Evolutionary conservation across 2,888 invertebrate genomes (phyloP), one percentile per base, ranked within the genome.

Genomic region (Vanessa cardui): DNA sequence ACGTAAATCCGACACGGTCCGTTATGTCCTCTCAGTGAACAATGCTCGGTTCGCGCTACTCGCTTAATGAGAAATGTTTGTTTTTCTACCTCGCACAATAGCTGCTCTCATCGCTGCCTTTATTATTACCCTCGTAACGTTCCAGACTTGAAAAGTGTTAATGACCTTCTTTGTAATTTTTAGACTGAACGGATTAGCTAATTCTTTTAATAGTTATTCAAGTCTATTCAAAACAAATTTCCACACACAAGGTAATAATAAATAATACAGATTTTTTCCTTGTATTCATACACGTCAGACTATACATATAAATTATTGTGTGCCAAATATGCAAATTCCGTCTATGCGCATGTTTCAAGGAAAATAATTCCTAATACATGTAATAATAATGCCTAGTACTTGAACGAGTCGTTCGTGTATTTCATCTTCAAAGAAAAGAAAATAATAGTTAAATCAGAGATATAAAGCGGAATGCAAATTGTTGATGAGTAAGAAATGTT

Each of bases 21-120:
- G 89, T 91, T 91, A 91, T 90, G 85, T 87, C 88, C 86, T 86
- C 86, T 77, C 80, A 66, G 80, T 87, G 86, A 90, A 92, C 92
- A 92, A 92, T 91, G 83, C 83, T 76, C 77, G 83, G 83, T 88
- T 88, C 86, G 83, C 84, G 86, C 85, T 86, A 86, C 87, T 87
- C 87, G 84, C 80, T 85, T 91, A 90, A 90, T 90, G 90, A 89
- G 88, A 90, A 92, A 89, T 91, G 89, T 90, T 92, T 90, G 90
- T 89, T 90, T 84, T 91, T 87, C 83, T 86, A 80, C 81, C 80
- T 81, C 74, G 82, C 82, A 89, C 90, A 91, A 90, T 90, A 81
- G 87, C 79, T 81, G 83, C 80, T 84, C 84, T 86, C 85, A 84
- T 84, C 81, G 83, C 83, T 80, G 81, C 84, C 83, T 85, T 87